Base-by-base conservation (phyloP, 2,113 vertebrate genomes). In the Danionella cerebrum region DNA sequence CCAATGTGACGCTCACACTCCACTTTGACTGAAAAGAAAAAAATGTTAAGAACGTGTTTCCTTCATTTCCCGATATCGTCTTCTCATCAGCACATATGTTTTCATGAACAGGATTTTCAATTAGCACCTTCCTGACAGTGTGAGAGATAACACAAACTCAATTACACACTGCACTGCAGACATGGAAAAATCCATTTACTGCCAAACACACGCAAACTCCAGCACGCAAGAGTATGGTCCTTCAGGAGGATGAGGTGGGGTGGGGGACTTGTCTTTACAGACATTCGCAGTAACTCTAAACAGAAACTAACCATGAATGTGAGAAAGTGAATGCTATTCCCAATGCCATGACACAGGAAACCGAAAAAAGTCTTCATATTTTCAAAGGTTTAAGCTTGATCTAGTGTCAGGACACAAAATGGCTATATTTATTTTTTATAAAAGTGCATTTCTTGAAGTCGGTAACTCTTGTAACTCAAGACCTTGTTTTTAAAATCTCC, bases 131-230 rank as follows among this genome's bases (percentile, higher is more conserved):
- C 50, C 69, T 54, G 64, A 51, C 73, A 67, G 45, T 38, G 31
- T 42, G 59, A 44, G 33, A n/a, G 73, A 78, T 78, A 70, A 78
- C 42, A 64, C 66, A 75, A 73, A 78, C 62, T 51, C 64, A 75
- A 70, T 75, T 78, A 70, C 59, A 65, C 47, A 59, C 57, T 31
- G 53, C 33, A 35, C 60, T 65, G 66, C 39, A 69, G 72, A 74
- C 66, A 65, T 18, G 5, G 7, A 52, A 53, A 69, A 72, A 72
- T 74, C 72, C 72, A 65, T 75, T 70, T 69, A 72, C 60, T 75
- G 54, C 53, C 38, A 54, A 38, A 33, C 51, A 58, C 33, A 39
- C n/a, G 41, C 47, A 29, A 35, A 36, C 12, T 24, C 22, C 24
- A 18, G 24, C 55, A 41, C 35, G 18, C 10, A 42, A 22, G 5